Percentiles rank a stretch among this genome's conserved stretches.
phyloP scores from a whole-genome alignment of 2,797 vertebrate species.

The Halcyon leucocephala region DNA sequence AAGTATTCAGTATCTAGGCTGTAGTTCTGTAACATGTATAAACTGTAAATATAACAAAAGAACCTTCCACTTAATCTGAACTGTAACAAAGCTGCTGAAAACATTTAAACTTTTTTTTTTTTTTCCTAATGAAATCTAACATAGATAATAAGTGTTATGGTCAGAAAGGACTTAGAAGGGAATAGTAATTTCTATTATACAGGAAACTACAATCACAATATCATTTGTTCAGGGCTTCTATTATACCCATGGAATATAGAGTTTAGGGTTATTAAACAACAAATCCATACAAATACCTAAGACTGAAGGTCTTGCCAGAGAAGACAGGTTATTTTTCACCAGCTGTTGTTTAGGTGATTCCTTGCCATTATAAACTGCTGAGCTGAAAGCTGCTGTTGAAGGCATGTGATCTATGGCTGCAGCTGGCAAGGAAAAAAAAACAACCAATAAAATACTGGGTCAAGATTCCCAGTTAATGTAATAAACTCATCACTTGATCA shows the following conservation, averaged over 20 bases:
- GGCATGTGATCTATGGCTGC: constrained; percentile 49
- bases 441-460: background rate
- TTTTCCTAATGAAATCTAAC: background rate
- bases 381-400: background rate
- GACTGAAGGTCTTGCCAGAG: constrained; percentile 69
- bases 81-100: background rate
- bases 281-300: constrained; percentile 66
- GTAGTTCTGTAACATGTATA: background rate
- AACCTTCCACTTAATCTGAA: background rate
- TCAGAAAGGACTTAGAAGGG: background rate
- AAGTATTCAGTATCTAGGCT: background rate
- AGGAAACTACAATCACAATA: background rate
- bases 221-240: background rate
- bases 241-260: background rate
- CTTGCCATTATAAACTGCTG: constrained; percentile 74
- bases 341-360: constrained; percentile 76
- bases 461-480: background rate
- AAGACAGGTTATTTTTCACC: constrained; percentile 58
- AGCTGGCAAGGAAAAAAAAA: constrained; percentile 37
- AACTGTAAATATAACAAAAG: background rate
- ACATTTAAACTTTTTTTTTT: background rate
- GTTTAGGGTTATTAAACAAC: background rate
- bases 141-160: background rate
- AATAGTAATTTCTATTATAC: background rate
- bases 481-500: background rate